Evolutionary conservation across 2,113 vertebrate species (phyloP).

Genomic region (Columba livia): DNA sequence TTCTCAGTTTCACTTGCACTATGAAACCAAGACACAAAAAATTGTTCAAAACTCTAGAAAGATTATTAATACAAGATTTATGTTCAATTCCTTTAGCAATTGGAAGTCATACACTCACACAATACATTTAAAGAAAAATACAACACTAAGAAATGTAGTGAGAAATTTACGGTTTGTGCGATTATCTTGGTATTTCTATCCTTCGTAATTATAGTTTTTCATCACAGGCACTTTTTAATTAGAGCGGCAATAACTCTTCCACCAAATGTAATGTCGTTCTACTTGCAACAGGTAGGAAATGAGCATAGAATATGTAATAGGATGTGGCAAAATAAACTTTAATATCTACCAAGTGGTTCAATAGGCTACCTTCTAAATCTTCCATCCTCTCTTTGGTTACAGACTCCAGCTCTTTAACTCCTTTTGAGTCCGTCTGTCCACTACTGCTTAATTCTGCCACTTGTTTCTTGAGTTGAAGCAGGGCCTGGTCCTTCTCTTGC

Average conservation of each 20-base stretch:
- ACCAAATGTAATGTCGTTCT: neutral
- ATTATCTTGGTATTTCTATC: neutral
- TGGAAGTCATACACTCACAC: neutral
- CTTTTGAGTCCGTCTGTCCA: neutral
- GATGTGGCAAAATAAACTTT: neutral
- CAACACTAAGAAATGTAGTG: neutral
- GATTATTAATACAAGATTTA: neutral
- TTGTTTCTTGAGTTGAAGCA: conserved; percentile 71
- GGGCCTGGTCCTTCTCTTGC: conserved; percentile 73
- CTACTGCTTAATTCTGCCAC: conserved; percentile 69
- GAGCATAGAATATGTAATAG: rapidly evolving
- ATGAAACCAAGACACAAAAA: neutral
- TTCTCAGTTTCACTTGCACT: conserved; percentile 84
- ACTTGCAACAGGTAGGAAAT: neutral
- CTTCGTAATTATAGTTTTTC: neutral
- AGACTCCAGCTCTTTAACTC: conserved; percentile 5
- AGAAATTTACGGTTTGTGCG: neutral
- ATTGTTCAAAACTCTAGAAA: neutral
- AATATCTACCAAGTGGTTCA: neutral
- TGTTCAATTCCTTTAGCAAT: neutral
- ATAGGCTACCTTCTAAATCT: conserved; percentile 81
- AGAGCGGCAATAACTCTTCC: neutral
- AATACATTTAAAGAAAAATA: neutral
- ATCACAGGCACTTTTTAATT: neutral
- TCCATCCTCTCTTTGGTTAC: conserved; percentile 67